These are phyloP conservation scores for Zophobas morio DNA, from an alignment of 1,140 invertebrate genomes.

Conservation along the genomic window DNA sequence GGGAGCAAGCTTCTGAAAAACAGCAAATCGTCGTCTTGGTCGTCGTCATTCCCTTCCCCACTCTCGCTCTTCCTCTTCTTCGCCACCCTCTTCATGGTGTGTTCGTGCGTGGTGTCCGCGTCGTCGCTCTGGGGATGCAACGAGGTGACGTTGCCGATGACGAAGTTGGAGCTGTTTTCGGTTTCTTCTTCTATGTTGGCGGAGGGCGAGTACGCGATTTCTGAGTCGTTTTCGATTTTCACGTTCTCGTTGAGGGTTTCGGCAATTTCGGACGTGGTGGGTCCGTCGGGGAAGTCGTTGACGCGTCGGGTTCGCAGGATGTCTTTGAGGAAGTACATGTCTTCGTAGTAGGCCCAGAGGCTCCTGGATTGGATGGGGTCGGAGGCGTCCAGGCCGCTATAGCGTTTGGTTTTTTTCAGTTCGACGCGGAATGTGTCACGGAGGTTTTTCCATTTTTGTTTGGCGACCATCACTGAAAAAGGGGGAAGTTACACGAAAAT, in stretches of 20 bases:
- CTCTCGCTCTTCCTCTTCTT: background rate
- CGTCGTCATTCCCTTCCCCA: conserved; percentile 25
- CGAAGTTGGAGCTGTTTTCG: background rate
- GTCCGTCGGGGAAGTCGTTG: background rate
- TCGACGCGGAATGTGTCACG: conserved; percentile 69
- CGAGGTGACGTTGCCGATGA: background rate
- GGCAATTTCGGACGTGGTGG: background rate
- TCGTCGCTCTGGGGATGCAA: background rate
- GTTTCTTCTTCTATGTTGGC: background rate
- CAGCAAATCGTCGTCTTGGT: conserved; percentile 39
- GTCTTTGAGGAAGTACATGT: conserved; percentile 36
- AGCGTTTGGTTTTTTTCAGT: conserved; percentile 64
- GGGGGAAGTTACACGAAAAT: background rate
- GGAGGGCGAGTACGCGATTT: background rate
- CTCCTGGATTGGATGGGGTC: background rate
- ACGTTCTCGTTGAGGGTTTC: background rate
- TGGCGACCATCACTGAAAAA: conserved; percentile 50
- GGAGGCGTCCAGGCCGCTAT: background rate
- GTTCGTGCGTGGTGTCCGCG: background rate
- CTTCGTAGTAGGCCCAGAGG: conserved; percentile 37
- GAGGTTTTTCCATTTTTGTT: conserved; percentile 70
- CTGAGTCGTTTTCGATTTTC: conserved; percentile 14
- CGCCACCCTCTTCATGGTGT: background rate
- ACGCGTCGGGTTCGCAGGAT: background rate
- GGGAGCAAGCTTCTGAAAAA: conserved; percentile 44